phyloP scores from a whole-genome alignment of 2,113 vertebrate genomes.

The Abramis brama region DNA sequence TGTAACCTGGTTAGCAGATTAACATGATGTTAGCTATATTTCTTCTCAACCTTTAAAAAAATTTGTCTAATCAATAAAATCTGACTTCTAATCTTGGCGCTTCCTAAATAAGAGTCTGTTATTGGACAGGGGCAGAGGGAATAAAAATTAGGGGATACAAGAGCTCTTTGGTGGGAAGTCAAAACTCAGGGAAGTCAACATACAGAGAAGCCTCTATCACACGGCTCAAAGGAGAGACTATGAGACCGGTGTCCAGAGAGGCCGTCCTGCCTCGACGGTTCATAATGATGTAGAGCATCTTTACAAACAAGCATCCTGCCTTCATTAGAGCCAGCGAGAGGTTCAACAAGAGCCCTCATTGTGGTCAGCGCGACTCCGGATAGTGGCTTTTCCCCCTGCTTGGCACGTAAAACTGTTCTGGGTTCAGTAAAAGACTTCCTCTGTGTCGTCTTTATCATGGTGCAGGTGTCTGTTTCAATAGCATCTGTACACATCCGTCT shows the following conservation, averaged over 20 bases:
- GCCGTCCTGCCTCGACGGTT: slow-evolving; percentile 35
- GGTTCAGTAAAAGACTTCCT: slow-evolving; percentile 51
- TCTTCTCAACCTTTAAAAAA: not conserved
- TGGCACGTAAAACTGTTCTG: slow-evolving; percentile 41
- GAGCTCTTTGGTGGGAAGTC: slow-evolving; percentile 46
- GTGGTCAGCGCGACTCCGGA: slow-evolving; percentile 46
- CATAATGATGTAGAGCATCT: slow-evolving; percentile 51
- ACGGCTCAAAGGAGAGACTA: slow-evolving; percentile 51
- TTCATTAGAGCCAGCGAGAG: slow-evolving; percentile 23
- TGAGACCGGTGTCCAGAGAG: slow-evolving; percentile 48
- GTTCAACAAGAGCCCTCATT: slow-evolving; percentile 52
- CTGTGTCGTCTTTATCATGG: slow-evolving; percentile 48
- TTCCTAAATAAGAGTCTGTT: slow-evolving; percentile 36
- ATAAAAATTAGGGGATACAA: slow-evolving; percentile 38
- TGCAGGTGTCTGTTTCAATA: slow-evolving; percentile 58
- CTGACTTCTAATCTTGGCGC: slow-evolving; percentile 31
- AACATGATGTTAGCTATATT: not conserved
- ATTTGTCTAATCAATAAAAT: slow-evolving; percentile 31
- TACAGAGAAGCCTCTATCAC: slow-evolving; percentile 54
- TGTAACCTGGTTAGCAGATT: not conserved
- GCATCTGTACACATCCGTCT: slow-evolving; percentile 52
- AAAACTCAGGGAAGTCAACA: slow-evolving; percentile 29
- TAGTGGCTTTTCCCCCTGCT: slow-evolving; percentile 14
- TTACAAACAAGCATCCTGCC: slow-evolving; percentile 48
- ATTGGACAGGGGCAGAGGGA: slow-evolving; percentile 14